Conservation (phyloP, 2,888 invertebrate genomes). For the Crioceris asparagi region DNA sequence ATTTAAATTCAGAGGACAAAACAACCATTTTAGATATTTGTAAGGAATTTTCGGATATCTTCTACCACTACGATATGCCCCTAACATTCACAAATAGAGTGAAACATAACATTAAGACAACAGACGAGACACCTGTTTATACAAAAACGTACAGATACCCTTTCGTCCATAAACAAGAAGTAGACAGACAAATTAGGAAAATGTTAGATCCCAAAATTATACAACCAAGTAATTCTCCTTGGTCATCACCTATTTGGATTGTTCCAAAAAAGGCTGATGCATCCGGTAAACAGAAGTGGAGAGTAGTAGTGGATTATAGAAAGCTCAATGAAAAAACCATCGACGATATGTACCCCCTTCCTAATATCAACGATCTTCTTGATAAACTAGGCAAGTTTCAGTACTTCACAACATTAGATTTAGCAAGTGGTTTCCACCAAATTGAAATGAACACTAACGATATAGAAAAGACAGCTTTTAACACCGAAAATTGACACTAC, state of each 20-base stretch:
- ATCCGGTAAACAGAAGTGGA: conserved; percentile 23
- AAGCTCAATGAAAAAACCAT: conserved; percentile 30
- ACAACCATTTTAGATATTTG: too few relatives aligned
- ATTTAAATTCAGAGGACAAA: too few relatives aligned
- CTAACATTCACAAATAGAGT: too few relatives aligned
- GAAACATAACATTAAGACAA: conserved; percentile 1
- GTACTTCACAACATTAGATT: conserved; percentile 28
- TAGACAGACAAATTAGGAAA: conserved; percentile 1
- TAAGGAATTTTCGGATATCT: too few relatives aligned
- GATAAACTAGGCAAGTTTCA: conserved; percentile 4
- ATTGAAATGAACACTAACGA: conserved; percentile 18
- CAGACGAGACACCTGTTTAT: conserved; percentile 2
- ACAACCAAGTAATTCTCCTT: background rate
- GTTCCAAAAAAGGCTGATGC: conserved; percentile 26
- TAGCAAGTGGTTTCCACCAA: conserved; percentile 31
- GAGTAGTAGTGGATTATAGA: conserved; percentile 32
- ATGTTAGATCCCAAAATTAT: background rate
- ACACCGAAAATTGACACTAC: conserved; percentile 2
- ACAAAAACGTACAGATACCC: conserved; percentile 3
- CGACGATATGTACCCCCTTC: conserved; percentile 28
- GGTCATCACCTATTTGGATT: background rate
- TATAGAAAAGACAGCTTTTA: conserved; percentile 12
- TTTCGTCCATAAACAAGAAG: conserved; percentile 1
- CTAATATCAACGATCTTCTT: conserved; percentile 11
- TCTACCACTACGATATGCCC: too few relatives aligned